Evolutionary conservation across 2,888 invertebrate genomes (phyloP).

Genomic region (Drosophila incognita): DNA sequence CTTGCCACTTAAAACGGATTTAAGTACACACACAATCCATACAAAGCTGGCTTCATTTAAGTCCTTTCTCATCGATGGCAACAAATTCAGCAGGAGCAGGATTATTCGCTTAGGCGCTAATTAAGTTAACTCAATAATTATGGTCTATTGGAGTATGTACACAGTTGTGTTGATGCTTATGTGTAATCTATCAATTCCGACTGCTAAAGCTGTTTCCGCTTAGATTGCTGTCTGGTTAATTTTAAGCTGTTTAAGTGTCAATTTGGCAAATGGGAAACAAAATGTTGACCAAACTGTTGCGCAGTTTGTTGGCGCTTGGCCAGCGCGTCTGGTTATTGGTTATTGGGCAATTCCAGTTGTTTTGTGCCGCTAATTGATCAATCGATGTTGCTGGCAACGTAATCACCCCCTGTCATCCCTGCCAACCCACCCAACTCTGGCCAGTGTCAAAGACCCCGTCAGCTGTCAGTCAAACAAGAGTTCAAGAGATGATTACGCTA

Average conservation of each 20-base stretch:
- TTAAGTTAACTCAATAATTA: background rate
- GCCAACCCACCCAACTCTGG: background rate
- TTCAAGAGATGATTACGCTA: background rate
- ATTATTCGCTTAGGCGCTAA: background rate
- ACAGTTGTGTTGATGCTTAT: background rate
- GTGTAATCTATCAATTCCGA: background rate
- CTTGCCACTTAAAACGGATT: background rate
- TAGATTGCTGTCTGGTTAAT: background rate
- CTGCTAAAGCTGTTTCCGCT: background rate
- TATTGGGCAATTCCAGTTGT: conserved; percentile 20
- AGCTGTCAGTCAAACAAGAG: background rate
- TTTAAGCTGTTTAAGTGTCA: conserved; percentile 16
- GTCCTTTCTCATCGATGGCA: background rate
- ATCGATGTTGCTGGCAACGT: conserved; percentile 18
- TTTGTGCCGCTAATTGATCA: conserved; percentile 43
- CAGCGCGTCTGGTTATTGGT: conserved; percentile 12
- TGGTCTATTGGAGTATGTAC: background rate
- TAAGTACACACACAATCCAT: background rate
- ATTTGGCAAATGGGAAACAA: conserved; percentile 25
- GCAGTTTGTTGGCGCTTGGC: background rate
- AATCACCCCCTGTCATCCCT: background rate
- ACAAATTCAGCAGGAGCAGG: background rate
- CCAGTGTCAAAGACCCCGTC: conserved; percentile 29
- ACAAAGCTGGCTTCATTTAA: background rate
- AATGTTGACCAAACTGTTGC: conserved; percentile 21